A percentile compares a stretch with the other conserved stretches of the same genome.
Evolutionary conservation across 2,888 invertebrate species (phyloP).

Genomic region (Parapristionchus giblindavisi): DNA sequence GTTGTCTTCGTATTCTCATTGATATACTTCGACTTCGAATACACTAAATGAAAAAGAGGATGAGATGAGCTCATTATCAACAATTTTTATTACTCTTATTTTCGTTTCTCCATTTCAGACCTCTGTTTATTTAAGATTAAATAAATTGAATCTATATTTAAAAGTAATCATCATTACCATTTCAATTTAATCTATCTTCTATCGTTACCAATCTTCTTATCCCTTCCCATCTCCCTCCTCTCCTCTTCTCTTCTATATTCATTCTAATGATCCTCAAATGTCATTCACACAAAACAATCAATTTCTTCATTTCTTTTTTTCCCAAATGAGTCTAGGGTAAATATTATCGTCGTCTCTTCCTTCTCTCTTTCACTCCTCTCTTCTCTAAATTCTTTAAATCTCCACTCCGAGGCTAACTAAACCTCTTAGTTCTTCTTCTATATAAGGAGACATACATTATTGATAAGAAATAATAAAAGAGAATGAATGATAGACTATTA

Average conservation of each 20-base stretch:
- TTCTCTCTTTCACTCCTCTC: too few species aligned
- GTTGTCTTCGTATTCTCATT: slow-evolving; percentile 10
- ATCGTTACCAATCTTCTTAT: neutral
- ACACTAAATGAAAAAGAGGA: neutral
- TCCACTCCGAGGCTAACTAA: too few species aligned
- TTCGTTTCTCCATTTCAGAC: neutral
- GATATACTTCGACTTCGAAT: slow-evolving; percentile 31
- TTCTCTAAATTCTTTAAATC: neutral
- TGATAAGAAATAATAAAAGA: neutral
- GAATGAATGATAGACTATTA: neutral
- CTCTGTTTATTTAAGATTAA: neutral
- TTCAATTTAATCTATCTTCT: slow-evolving; percentile 5
- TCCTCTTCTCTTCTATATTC: slow-evolving; percentile 20
- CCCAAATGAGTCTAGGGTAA: too few species aligned
- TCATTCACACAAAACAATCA: neutral
- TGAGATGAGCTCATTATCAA: neutral
- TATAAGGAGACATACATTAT: neutral
- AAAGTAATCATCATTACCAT: too few species aligned
- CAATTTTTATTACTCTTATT: neutral
- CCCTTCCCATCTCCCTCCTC: neutral
- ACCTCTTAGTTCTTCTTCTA: neutral
- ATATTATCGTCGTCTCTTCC: too few species aligned
- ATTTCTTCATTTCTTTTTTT: too few species aligned
- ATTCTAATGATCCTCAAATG: neutral
- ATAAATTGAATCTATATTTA: neutral